phyloP scores from a whole-genome alignment of 1,140 invertebrate genomes.

The Caenorhabditis elegans region WBcel235 BX284605.5:6847501-6848000 shows the following conservation, averaged over 20 bases:
- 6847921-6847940: constrained; percentile 5
- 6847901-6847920: neutral
- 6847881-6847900: neutral
- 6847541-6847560: too few species aligned
- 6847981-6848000: too few species aligned
- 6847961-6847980: too few species aligned
- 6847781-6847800: neutral
- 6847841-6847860: too few species aligned
- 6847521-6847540: neutral
- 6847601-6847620: neutral
- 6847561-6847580: neutral
- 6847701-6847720: neutral
- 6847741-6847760: neutral
- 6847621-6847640: neutral
- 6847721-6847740: neutral
- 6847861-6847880: neutral
- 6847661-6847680: constrained; percentile 1
- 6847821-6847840: too few species aligned
- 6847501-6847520: constrained; percentile 29
- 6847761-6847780: neutral
- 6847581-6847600: constrained; percentile 7
- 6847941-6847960: neutral
- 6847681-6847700: neutral
- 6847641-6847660: neutral
- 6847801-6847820: too few species aligned